A percentile compares a stretch with the other conserved stretches of the same genome.
Conservation (phyloP, 2,797 vertebrate species). For the Enteromius treurensis region DNA sequence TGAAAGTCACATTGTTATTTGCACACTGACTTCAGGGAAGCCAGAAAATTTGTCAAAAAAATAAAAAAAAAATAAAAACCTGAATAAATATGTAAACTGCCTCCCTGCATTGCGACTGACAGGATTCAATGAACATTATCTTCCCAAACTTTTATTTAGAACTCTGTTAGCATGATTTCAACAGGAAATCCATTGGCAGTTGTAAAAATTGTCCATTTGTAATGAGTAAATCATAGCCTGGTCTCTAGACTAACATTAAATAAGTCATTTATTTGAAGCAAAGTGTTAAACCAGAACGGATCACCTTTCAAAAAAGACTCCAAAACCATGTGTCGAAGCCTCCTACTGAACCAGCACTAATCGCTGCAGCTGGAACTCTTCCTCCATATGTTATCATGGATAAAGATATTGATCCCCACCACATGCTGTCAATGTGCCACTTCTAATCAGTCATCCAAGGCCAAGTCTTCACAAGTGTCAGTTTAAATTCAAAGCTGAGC, state of each 20-base stretch:
- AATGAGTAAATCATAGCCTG: slow-evolving; percentile 11
- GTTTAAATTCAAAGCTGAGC: slow-evolving; percentile 36
- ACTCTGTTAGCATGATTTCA: slow-evolving; percentile 1
- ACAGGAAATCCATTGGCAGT: neutral
- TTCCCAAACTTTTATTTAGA: neutral
- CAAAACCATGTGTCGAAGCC: slow-evolving; percentile 16
- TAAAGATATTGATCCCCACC: slow-evolving; percentile 68
- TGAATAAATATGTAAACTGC: neutral
- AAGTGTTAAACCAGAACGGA: slow-evolving; percentile 20
- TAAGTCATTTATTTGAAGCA: neutral
- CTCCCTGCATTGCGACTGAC: neutral
- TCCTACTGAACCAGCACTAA: slow-evolving; percentile 58
- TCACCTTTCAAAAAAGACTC: slow-evolving; percentile 25
- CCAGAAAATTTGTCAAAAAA: neutral
- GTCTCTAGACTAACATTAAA: neutral
- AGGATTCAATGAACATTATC: neutral
- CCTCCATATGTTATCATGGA: slow-evolving; percentile 52
- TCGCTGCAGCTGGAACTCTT: slow-evolving; percentile 54
- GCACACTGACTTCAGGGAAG: neutral
- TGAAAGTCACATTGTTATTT: neutral
- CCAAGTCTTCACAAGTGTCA: slow-evolving; percentile 64
- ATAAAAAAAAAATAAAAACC: neutral
- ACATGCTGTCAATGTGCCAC: slow-evolving; percentile 69
- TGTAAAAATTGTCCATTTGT: slow-evolving; percentile 10
- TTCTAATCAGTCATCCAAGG: slow-evolving; percentile 71